Conservation (phyloP, 2,113 vertebrate genomes). For the Hucho hucho region DNA sequence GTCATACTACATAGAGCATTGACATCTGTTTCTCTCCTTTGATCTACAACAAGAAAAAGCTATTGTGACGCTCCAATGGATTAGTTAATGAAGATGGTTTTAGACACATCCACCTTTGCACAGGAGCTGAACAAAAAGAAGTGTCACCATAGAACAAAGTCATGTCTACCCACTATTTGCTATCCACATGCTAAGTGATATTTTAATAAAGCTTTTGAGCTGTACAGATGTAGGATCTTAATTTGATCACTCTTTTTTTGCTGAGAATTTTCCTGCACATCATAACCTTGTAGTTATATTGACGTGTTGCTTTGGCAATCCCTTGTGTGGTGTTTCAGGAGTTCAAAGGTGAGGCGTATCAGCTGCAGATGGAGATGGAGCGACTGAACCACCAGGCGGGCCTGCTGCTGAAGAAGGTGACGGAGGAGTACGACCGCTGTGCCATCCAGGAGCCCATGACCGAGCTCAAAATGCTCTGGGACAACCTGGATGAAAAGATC, state of each 20-base stretch:
- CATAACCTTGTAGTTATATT: constrained; percentile 26
- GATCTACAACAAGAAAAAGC: constrained; percentile 23
- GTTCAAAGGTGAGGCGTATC: constrained; percentile 94
- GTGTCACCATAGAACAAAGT: background rate
- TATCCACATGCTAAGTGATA: no score
- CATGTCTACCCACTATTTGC: no score
- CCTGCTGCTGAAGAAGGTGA: constrained; percentile 89
- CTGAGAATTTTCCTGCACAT: constrained; percentile 15
- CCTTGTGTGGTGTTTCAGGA: constrained; percentile 71
- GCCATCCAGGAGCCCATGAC: constrained; percentile 89
- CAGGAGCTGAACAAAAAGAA: background rate
- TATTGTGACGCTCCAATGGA: constrained; percentile 11
- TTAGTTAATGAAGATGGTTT: no score
- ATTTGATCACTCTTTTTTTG: no score
- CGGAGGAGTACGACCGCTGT: constrained; percentile 82
- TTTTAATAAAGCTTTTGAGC: no score
- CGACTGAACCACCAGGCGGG: constrained; percentile 92
- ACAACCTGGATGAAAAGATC: constrained; percentile 89
- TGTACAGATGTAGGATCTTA: no score
- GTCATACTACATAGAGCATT: background rate
- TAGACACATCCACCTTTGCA: no score
- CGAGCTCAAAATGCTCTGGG: constrained; percentile 90
- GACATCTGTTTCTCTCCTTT: constrained; percentile 17
- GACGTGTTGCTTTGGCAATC: constrained; percentile 28
- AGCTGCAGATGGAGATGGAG: constrained; percentile 98